Base-by-base conservation (phyloP, 2,888 invertebrate species). In the Selenia dentaria region DNA sequence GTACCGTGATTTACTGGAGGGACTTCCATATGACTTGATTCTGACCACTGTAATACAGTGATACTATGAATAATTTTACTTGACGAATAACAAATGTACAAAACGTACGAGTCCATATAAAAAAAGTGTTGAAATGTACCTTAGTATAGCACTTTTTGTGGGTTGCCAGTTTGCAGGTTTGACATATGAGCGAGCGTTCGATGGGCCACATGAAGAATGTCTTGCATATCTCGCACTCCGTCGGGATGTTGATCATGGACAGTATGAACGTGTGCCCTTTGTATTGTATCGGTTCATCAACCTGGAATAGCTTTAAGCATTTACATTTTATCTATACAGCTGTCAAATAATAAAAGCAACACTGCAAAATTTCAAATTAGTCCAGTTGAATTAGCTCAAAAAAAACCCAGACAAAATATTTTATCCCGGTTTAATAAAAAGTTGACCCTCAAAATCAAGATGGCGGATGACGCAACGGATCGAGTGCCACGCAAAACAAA, bases 141-240 rank as follows among this genome's bases (percentile, higher is more conserved):
- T 95, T 96, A 57, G 92, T 92, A 74, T 96, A 96, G 81, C 98
- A 98, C 83, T 97, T 98, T 82, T 97, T 98, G 87, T 99, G 98
- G 71, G 97, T 97, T 1, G 97, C 97, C 60, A 98, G 92, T 80
- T 96, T 97, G 87, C 98, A 99, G 14, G 92, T 93, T 70, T 94
- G 94, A 67, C 94, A 94, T 48, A 93, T 92, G 54, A 97, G 93
- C 35, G 97, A 96, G 43, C 97, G 93, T 79, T 98, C 98, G 52
- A 98, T 95, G 44, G 98, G 97, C 98, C 98, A 98, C 94, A 98
- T 96, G 81, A 98, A 96, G 87, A 97, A 96, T 1, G 96, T 95
- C 69, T 95, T 96, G 87, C 98, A 98, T 54, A 97, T 95, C 86
- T 99, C 98, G 83, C 98, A 99, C 64, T 96, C 98, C 2, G 98